phyloP scores from a whole-genome alignment of 2,888 invertebrate genomes.

The Alsophila aescularia region DNA sequence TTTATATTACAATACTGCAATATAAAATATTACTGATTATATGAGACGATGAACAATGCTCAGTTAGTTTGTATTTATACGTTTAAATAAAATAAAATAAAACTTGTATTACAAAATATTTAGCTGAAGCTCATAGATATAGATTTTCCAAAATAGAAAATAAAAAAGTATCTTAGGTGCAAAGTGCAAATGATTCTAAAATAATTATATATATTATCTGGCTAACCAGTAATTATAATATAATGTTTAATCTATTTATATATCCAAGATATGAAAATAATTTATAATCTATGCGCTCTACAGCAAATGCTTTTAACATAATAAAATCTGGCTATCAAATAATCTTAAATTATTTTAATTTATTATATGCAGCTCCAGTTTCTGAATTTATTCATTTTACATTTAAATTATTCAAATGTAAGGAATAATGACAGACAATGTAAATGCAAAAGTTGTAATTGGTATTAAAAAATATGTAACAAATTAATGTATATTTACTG shows the following conservation, averaged over 20 bases:
- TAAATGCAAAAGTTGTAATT: too few relatives aligned
- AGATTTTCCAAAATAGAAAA: not conserved
- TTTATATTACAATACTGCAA: constrained; percentile 3
- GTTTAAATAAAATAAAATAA: not conserved
- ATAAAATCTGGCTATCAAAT: too few relatives aligned
- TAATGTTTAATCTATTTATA: not conserved
- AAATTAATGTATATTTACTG: constrained; percentile 1
- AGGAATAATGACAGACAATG: not conserved
- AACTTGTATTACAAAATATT: not conserved
- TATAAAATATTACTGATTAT: not conserved
- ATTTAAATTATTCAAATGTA: constrained; percentile 11
- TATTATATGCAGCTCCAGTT: not conserved
- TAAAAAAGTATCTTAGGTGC: too few relatives aligned
- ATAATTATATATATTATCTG: not conserved
- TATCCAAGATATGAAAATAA: constrained; percentile 4
- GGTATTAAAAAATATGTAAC: not conserved
- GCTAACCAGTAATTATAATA: not conserved
- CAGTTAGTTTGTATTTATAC: not conserved
- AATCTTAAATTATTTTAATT: not conserved
- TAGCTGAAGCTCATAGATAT: not conserved
- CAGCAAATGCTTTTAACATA: too few relatives aligned
- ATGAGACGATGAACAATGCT: not conserved
- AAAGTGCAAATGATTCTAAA: too few relatives aligned
- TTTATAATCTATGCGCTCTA: too few relatives aligned
- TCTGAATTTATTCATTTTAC: constrained; percentile 1